Evolutionary conservation across 1,140 invertebrate genomes (phyloP).

Genomic region (Coelopa frigida): DNA sequence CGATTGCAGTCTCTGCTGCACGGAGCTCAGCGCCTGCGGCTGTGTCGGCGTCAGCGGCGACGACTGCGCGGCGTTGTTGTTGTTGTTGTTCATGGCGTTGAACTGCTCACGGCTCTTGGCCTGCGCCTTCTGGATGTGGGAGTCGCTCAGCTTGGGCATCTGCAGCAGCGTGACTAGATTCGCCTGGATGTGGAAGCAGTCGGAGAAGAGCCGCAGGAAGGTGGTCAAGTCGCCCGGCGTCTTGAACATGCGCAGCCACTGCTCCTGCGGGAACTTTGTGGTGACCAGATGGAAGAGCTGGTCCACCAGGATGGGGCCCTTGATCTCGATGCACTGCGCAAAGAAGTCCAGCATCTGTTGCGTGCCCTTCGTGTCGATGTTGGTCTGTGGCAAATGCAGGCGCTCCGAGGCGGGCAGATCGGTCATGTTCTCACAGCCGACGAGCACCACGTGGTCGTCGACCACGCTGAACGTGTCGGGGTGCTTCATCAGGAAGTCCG

Average conservation of each 20-base stretch:
- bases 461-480: slow-evolving; percentile 79
- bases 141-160: slow-evolving; percentile 58
- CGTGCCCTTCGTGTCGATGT: slow-evolving; percentile 72
- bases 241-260: slow-evolving; percentile 77
- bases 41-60: not conserved
- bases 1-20: slow-evolving; percentile 36
- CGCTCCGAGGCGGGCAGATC: slow-evolving; percentile 51
- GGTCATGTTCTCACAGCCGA: slow-evolving; percentile 52
- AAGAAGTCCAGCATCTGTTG: slow-evolving; percentile 71
- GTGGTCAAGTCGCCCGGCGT: slow-evolving; percentile 76
- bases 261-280: slow-evolving; percentile 67
- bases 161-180: slow-evolving; percentile 77
- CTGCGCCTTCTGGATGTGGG: slow-evolving; percentile 46
- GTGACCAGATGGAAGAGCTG: slow-evolving; percentile 75
- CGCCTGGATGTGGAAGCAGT: slow-evolving; percentile 82
- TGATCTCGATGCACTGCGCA: slow-evolving; percentile 65
- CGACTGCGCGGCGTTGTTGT: slow-evolving; percentile 16
- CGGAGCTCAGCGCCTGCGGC: slow-evolving; percentile 20
- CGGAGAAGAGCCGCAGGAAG: slow-evolving; percentile 82
- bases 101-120: slow-evolving; percentile 40
- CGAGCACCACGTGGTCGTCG: slow-evolving; percentile 71
- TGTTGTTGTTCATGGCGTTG: slow-evolving; percentile 36
- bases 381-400: slow-evolving; percentile 61
- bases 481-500: slow-evolving; percentile 80
- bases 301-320: slow-evolving; percentile 72